Percentiles rank a stretch among this genome's conserved stretches.
Evolutionary conservation across 2,888 invertebrate species (phyloP).

Genomic region (Caenorhabditis uteleia): DNA sequence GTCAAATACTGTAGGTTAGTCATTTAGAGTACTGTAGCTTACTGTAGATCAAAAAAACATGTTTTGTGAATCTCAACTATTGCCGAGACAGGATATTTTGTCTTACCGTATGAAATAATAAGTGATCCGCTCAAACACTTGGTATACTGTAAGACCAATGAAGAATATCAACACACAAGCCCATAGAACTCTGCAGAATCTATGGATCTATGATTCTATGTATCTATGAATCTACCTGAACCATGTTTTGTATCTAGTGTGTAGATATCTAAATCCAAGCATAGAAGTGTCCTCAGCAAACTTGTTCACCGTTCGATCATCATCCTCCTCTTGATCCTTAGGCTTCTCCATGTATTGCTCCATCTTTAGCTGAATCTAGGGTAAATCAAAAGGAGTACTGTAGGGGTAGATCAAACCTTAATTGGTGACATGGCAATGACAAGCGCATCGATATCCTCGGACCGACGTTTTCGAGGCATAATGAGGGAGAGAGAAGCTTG

Average conservation of each 20-base stretch:
- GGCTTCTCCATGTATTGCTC: slow-evolving; percentile 24
- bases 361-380: slow-evolving; percentile 21
- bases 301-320: slow-evolving; percentile 35
- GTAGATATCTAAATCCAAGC: slow-evolving; percentile 61
- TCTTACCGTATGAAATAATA: slow-evolving; percentile 58
- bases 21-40: too few species aligned
- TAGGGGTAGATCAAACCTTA: slow-evolving; percentile 9
- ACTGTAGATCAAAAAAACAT: too few species aligned
- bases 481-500: too few species aligned
- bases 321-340: slow-evolving; percentile 10
- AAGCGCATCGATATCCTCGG: slow-evolving; percentile 37
- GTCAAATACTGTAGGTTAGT: too few species aligned
- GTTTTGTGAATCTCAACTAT: too few species aligned
- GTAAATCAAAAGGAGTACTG: not conserved
- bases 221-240: slow-evolving; percentile 41
- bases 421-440: slow-evolving; percentile 33
- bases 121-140: slow-evolving; percentile 58
- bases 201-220: not conserved
- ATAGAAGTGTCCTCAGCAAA: slow-evolving; percentile 64
- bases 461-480: slow-evolving; percentile 41
- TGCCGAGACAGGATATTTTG: too few species aligned
- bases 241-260: slow-evolving; percentile 62
- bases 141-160: slow-evolving; percentile 60
- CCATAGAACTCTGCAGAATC: slow-evolving; percentile 55
- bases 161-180: slow-evolving; percentile 59